Evolutionary conservation across 2,113 vertebrate species (phyloP).

Genomic region (Aplodontia rufa): DNA sequence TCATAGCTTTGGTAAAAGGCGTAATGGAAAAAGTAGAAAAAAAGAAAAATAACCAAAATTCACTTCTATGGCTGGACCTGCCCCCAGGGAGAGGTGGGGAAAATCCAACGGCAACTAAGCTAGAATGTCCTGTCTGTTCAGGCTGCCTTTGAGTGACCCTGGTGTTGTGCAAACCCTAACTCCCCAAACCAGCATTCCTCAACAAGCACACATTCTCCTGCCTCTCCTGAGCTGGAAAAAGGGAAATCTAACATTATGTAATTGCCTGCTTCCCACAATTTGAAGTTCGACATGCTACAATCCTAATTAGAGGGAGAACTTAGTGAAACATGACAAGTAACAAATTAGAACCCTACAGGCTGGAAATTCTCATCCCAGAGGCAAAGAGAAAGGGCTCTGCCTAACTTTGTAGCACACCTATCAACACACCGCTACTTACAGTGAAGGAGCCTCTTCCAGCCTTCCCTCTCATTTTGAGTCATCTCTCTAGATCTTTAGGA

Average conservation of each 20-base stretch:
- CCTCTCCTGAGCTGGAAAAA: not conserved
- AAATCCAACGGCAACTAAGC: not conserved
- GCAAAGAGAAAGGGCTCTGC: not conserved
- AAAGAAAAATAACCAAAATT: conserved; percentile 5
- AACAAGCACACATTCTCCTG: not conserved
- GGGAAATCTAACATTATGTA: conserved; percentile 49
- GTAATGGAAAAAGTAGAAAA: not conserved
- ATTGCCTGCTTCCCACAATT: conserved; percentile 48
- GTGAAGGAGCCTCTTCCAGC: not conserved
- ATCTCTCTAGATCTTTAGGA: not conserved
- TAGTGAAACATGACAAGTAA: conserved; percentile 51
- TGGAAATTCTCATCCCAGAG: conserved; percentile 16
- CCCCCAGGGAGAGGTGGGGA: not conserved
- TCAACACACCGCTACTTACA: not conserved
- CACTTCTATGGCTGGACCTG: not conserved
- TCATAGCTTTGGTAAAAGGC: not conserved
- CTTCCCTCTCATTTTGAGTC: not conserved
- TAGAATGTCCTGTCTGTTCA: not conserved
- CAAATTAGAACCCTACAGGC: conserved; percentile 50
- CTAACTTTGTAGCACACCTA: not conserved
- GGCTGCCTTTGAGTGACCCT: not conserved
- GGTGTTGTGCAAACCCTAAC: not conserved
- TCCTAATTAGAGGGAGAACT: conserved; percentile 60
- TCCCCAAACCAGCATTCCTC: not conserved
- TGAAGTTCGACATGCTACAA: conserved; percentile 54